Evolutionary conservation across 2,113 vertebrate species (phyloP), one percentile per base, ranked within the genome.

Genomic region (Cyphomyrus plagiostoma): DNA sequence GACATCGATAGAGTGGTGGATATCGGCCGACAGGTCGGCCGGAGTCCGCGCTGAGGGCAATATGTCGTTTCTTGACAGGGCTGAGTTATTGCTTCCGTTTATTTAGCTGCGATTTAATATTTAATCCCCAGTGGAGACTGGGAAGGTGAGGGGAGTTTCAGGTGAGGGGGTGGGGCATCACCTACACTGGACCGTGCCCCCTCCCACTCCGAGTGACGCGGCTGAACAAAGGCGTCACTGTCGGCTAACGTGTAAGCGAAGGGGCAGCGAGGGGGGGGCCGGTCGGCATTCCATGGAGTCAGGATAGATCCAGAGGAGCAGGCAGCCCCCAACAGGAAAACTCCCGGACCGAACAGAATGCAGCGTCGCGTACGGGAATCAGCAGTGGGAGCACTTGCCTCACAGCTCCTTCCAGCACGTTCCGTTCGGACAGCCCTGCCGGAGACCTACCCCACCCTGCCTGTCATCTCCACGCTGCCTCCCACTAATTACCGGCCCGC

Each of bases 41-140:
- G 80, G 91, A 90, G 89, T 53, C 70, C 6, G 88, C 80, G 89
- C 90, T 93, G 93, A 94, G 92, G 89, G 53, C 90, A 91, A 94
- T 93, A 94, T 94, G 94, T 30, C 92, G 91, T 92, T 91, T 92
- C 90, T 93, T 93, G 89, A 91, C 93, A 93, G 90, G 53, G 93
- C 93, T 95, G 91, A 95, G 94, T 94, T 93, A 95, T 93, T 92
- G 93, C 93, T 91, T 93, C 91, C 87, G 52, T 62, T 53, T 96
- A 91, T 92, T 93, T 89, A 89, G 87, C 92, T 89, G 90, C 89
- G 89, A 93, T 96, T 96, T 95, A 94, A 95, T 95, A 92, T 93
- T 92, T 96, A 96, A 96, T 95, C 95, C 94, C 91, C 89, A 92
- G 92, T 93, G 86, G 91, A 91, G 91, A 91, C 90, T 94, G 94